Base-by-base conservation (phyloP, 1,140 invertebrate species). In the Sycophila sp. region DNA sequence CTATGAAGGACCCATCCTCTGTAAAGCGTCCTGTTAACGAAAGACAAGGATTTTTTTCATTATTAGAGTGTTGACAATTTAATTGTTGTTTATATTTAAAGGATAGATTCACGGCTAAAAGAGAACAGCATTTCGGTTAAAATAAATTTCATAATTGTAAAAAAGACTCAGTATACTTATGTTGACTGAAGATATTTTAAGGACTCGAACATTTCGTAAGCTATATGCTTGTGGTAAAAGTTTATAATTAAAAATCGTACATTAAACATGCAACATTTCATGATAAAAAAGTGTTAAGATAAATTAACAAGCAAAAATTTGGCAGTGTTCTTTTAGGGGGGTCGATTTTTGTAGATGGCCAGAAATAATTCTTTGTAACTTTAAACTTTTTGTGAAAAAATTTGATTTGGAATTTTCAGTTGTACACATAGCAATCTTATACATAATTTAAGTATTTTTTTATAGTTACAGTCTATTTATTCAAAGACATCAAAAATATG, bases 1-100 rank as follows among this genome's bases (percentile, higher is more conserved):
- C 96, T 83, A 99, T 98, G 86, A 98, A 99, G 36, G 96, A 98
- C 55, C 97, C 97, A 87, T 98, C 97, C 88, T 99, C 97, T 71
- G 97, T 97, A 86, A 98, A 99, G 77, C 95, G 94, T 81, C 94
- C 94, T 95, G 85, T 82, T 83, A 78, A 72, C 22, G n/a, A n/a
- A 49, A 71, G 13, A 34, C 40, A 19, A 51, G 0, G 22, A 15
- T 5, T 2, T 5, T 53, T n/a, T 42, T 30, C 8, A 47, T 53
- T 38, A 24, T 6, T 28, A 28, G 1, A 19, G 5, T 7, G 8
- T 34, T 13, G 13, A 32, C 19, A 17, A 24, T 38, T 26, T 47
- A 22, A 5, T 59, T 62, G 7, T 45, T 40, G 1, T 7, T 8
- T 11, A 17, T 10, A 26, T n/a, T 8, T 34, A 11, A 59, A 59